These are phyloP conservation scores for Leptoclinus maculatus DNA, from an alignment of 2,797 vertebrate genomes.

Conservation along the genomic window DNA sequence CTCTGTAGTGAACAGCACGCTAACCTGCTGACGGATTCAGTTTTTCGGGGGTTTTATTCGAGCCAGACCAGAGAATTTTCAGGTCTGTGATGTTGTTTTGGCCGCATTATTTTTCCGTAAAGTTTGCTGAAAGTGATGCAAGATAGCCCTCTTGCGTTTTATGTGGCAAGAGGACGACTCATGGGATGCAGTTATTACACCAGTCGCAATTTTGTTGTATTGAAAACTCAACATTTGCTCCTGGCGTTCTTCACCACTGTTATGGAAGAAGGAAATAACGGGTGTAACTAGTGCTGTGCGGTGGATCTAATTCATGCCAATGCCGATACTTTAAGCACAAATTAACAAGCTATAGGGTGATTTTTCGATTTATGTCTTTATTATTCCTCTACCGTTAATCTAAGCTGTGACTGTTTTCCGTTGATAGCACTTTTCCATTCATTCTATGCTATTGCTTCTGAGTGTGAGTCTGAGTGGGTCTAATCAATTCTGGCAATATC, in stretches of 20 bases:
- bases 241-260: not conserved
- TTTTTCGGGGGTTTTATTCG: not conserved
- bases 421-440: constrained; percentile 42
- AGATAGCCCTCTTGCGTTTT: not conserved
- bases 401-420: constrained; percentile 15
- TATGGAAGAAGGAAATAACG: not conserved
- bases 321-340: not conserved
- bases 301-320: not conserved
- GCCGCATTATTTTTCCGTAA: not conserved
- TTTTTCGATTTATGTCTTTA: not conserved
- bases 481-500: constrained; percentile 78
- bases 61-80: not conserved
- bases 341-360: not conserved
- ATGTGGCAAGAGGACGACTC: not conserved
- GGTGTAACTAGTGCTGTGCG: not conserved
- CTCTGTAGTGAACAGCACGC: not conserved
- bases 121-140: not conserved
- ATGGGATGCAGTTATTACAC: not conserved
- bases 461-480: constrained; percentile 69
- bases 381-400: constrained; percentile 5
- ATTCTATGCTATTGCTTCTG: constrained; percentile 67
- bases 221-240: not conserved
- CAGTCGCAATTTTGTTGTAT: not conserved
- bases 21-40: not conserved
- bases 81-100: not conserved